Evolutionary conservation across 2,113 vertebrate species (phyloP).

Genomic region (Seriola rivoliana): DNA sequence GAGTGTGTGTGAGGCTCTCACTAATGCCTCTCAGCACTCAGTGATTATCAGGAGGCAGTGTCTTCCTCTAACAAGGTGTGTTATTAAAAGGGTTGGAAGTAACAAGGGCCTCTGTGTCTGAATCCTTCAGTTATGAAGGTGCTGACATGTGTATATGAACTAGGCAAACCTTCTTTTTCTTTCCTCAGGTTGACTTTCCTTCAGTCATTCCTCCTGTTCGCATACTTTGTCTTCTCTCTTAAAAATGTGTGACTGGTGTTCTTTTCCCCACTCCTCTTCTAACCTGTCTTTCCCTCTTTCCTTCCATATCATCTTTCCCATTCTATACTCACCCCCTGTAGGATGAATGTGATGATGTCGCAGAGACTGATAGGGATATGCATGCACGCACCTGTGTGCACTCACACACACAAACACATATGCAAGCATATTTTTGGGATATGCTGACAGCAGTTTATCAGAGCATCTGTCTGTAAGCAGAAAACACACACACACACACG

Average conservation of each 20-base stretch:
- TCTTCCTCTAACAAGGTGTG: constrained; percentile 49
- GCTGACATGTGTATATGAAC: not conserved
- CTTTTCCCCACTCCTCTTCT: not conserved
- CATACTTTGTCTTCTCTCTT: not conserved
- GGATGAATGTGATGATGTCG: constrained; percentile 38
- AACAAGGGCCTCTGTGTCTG: not conserved
- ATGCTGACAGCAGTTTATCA: constrained; percentile 50
- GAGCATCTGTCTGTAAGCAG: constrained; percentile 37
- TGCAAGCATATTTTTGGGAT: constrained; percentile 39
- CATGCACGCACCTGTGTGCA: constrained; percentile 14
- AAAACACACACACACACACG: constrained; percentile 30
- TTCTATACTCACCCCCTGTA: not conserved
- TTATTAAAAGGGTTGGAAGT: constrained; percentile 45
- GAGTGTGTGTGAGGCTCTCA: constrained; percentile 20
- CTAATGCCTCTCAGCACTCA: constrained; percentile 12
- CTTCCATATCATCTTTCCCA: constrained; percentile 10
- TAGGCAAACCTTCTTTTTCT: not conserved
- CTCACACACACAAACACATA: not conserved
- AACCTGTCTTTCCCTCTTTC: not conserved
- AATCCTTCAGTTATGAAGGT: not conserved
- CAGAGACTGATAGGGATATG: constrained; percentile 25
- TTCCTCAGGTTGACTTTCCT: not conserved
- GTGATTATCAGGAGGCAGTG: constrained; percentile 29
- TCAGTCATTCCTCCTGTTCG: not conserved
- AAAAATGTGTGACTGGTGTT: not conserved